Evolutionary conservation across 2,888 invertebrate species (phyloP).

Genomic region (Stictocephala bisonia): DNA sequence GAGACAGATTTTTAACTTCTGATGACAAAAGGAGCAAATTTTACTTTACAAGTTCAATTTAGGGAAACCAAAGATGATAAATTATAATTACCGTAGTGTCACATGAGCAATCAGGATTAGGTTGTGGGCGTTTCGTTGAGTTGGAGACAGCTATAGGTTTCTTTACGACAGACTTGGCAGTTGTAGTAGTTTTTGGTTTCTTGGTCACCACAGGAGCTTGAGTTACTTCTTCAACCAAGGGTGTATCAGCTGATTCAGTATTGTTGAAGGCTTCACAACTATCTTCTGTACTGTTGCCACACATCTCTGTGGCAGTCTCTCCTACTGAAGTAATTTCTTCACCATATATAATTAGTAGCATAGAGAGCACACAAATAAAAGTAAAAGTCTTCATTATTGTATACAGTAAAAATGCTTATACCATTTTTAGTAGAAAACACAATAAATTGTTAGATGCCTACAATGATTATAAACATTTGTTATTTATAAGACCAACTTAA

Average conservation of each 20-base stretch:
- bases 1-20: too few species aligned
- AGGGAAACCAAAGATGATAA: not conserved
- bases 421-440: too few species aligned
- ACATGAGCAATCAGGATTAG: slow-evolving; percentile 63
- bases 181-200: slow-evolving; percentile 7
- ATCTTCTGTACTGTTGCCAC: slow-evolving; percentile 16
- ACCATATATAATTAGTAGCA: too few species aligned
- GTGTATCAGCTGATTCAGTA: not conserved
- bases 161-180: not conserved
- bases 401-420: too few species aligned
- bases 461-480: too few species aligned
- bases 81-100: slow-evolving; percentile 67
- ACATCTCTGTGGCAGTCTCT: not conserved
- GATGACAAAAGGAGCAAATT: too few species aligned
- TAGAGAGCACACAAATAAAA: too few species aligned
- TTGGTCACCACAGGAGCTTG: not conserved
- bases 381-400: too few species aligned
- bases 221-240: slow-evolving; percentile 8
- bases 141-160: not conserved
- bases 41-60: not conserved
- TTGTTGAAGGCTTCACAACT: slow-evolving; percentile 26
- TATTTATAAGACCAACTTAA: too few species aligned
- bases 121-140: not conserved
- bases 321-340: not conserved
- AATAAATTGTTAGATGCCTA: too few species aligned